Base-by-base conservation (phyloP, 2,888 invertebrate species). In the Gari tellinella region DNA sequence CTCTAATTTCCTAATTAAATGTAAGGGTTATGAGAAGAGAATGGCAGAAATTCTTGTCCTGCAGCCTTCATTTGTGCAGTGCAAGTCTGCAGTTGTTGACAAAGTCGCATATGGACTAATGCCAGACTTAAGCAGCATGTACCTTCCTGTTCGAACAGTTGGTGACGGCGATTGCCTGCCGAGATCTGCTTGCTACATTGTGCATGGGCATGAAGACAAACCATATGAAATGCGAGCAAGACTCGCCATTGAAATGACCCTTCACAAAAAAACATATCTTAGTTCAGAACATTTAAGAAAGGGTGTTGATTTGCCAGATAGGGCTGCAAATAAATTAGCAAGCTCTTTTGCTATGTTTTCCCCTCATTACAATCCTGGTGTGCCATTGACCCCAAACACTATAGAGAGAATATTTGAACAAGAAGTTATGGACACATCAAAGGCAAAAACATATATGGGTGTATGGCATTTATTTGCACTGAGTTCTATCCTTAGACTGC, bases 391-490 rank as follows among this genome's bases (percentile, higher is more conserved):
- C 46, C 63, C 63, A 63, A 43, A 49, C 49, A 58, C 51, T 41
- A 63, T 53, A 45, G 45, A 69, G 58, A 57, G 52, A 21, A 57
- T 63, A 49, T 63, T 52, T 64, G 41, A 62, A 62, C 53, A 57
- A 53, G 69, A 69, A 58, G 45, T 58, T 37, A 53, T 63, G 49
- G 52, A 56, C 57, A 57, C 58, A 23, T 55, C 57, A 52, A 63
- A 63, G 57, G 51, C 46, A 56, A 43, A 37, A 52, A 4, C 21
- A 56, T 64, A 63, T 49, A 69, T 69, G 69, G 69, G 63, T 52
- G 64, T 63, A 63, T 69, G 63, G 55, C 68, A 68, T 57, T 17
- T 69, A 58, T 69, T 69, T 69, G 69, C 69, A 41, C 46, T 63
- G 52, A 57, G 57, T 52, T 69, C 69, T 63, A 57, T 69, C 38